These are phyloP conservation scores for Todus mexicanus DNA, from an alignment of 2,797 vertebrate genomes.

Conservation along the genomic window DNA sequence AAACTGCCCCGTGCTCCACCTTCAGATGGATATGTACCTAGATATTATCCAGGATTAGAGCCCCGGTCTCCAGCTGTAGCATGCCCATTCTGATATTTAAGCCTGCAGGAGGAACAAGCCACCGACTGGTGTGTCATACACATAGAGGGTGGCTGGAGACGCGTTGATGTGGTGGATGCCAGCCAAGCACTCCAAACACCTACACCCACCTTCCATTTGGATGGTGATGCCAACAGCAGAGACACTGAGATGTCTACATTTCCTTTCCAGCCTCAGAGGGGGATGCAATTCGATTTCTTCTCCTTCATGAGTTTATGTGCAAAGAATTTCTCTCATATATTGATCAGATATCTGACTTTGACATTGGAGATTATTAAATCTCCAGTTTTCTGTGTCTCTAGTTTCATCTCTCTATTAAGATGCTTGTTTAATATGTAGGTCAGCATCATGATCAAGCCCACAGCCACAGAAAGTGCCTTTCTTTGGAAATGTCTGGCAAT, in stretches of 20 bases:
- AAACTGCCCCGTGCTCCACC: background rate
- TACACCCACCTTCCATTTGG: background rate
- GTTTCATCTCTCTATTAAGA: background rate
- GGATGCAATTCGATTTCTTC: background rate
- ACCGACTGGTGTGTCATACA: background rate
- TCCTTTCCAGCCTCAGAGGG: fast-evolving
- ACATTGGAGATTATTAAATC: background rate
- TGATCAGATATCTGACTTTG: background rate
- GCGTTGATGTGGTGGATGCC: fast-evolving
- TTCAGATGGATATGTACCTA: background rate
- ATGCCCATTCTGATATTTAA: background rate
- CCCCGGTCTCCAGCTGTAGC: background rate
- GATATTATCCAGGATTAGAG: no score
- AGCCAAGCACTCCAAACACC: background rate
- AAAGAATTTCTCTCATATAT: background rate
- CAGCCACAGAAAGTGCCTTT: background rate
- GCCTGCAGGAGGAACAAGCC: background rate
- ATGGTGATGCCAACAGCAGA: background rate
- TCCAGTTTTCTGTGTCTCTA: background rate
- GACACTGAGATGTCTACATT: background rate
- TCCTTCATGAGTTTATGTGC: background rate
- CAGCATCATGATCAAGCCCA: background rate
- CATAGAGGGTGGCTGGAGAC: fast-evolving
- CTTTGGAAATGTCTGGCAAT: background rate
- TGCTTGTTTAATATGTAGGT: background rate